phyloP scores from a whole-genome alignment of 1,140 invertebrate species.

The Sycobia sp. region DNA sequence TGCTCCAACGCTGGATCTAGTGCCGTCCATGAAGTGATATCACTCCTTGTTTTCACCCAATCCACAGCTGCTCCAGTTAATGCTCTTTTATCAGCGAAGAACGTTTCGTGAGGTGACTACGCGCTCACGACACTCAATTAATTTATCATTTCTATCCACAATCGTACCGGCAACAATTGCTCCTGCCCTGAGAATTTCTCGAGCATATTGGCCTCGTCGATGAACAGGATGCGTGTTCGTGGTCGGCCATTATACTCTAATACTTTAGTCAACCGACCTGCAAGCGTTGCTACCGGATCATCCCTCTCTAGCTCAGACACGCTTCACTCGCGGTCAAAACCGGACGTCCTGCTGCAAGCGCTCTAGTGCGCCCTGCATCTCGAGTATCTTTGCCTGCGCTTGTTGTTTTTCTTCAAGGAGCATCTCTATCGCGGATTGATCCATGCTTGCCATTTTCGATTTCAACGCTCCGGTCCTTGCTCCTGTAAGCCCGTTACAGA shows the following conservation, averaged over 20 bases:
- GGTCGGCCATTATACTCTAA: background rate
- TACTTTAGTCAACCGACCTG: background rate
- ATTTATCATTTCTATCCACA: background rate
- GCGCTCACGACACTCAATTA: background rate
- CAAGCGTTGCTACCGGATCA: background rate
- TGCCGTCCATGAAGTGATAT: background rate
- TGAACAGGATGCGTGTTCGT: background rate
- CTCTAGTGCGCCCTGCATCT: background rate
- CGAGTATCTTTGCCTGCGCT: background rate
- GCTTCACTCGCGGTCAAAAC: background rate
- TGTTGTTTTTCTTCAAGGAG: background rate
- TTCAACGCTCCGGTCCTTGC: background rate
- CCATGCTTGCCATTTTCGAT: background rate
- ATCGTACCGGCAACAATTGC: background rate
- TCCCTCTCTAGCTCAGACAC: background rate
- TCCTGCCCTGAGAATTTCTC: background rate
- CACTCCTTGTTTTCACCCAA: background rate
- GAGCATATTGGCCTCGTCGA: background rate
- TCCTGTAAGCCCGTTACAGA: background rate
- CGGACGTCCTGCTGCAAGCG: background rate
- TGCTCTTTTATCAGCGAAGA: background rate
- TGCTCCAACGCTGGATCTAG: background rate
- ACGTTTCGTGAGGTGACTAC: background rate
- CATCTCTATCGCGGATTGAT: background rate
- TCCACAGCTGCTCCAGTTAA: background rate